Conservation (phyloP, 2,888 invertebrate species). For the Bruchidius siliquastri region DNA sequence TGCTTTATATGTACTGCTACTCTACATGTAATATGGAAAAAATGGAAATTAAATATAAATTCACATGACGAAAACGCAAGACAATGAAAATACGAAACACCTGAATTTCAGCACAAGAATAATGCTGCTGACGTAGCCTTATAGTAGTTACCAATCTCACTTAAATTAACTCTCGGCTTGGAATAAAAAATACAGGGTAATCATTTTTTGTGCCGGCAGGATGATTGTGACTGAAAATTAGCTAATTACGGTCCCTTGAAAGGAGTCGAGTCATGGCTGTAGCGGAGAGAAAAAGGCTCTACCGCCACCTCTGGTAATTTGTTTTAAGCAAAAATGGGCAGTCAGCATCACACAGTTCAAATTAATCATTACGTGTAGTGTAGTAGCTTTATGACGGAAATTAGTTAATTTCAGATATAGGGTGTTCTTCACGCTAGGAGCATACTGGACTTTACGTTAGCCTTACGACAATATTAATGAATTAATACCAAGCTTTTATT, state of each 20-base stretch:
- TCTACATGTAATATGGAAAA: no score
- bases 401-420: neutral
- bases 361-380: constrained; percentile 22
- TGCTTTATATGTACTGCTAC: no score
- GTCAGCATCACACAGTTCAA: constrained; percentile 9
- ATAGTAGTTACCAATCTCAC: neutral
- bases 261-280: constrained; percentile 22
- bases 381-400: constrained; percentile 13
- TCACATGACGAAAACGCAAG: no score
- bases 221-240: constrained; percentile 26
- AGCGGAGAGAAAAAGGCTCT: constrained; percentile 23
- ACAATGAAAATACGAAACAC: no score
- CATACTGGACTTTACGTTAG: no score
- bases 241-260: constrained; percentile 26
- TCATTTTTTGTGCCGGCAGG: constrained; percentile 18
- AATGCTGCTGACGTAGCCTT: neutral
- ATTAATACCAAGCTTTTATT: no score
- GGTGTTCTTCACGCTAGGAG: neutral
- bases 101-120: neutral
- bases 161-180: neutral
- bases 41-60: no score
- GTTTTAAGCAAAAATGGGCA: constrained; percentile 20
- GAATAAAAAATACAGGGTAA: constrained; percentile 10
- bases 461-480: no score
- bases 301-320: constrained; percentile 24